phyloP scores from a whole-genome alignment of 1,140 invertebrate species.

The Brachionus angularis region DNA sequence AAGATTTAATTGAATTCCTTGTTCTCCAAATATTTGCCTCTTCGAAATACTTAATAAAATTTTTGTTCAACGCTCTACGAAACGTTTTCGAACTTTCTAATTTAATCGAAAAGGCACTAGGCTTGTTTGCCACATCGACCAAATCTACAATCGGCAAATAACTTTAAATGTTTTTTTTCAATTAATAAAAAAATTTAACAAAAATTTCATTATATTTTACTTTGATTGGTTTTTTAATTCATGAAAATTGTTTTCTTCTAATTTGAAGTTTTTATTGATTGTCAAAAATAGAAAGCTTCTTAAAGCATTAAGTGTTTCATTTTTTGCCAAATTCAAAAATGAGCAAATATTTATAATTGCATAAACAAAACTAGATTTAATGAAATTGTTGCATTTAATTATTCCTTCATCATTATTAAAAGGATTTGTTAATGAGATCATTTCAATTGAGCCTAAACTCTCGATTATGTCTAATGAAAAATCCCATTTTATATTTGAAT shows the following conservation, averaged over 20 bases:
- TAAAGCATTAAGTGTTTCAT: constrained; percentile 11
- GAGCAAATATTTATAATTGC: constrained; percentile 20
- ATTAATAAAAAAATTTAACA: neutral
- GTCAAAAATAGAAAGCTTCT: constrained; percentile 7
- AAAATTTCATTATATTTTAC: neutral
- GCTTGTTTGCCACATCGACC: neutral
- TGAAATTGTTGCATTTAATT: neutral
- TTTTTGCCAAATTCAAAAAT: constrained; percentile 25
- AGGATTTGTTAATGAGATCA: neutral
- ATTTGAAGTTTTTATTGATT: constrained; percentile 12
- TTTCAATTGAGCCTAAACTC: neutral
- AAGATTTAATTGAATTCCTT: too few species aligned
- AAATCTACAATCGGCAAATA: constrained; percentile 22
- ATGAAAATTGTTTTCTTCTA: constrained; percentile 17
- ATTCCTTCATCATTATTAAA: constrained; percentile 11
- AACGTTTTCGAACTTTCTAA: neutral
- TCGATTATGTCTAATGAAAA: constrained; percentile 12
- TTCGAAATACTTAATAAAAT: neutral
- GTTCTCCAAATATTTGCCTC: constrained; percentile 4
- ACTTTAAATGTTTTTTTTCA: neutral
- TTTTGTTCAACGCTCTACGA: constrained; percentile 3
- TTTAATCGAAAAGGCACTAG: neutral
- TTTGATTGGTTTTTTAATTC: constrained; percentile 12
- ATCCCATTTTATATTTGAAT: constrained; percentile 8
- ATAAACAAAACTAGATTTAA: neutral